Base-by-base conservation (phyloP, 2,888 invertebrate species). In the Mechanitis messenoides region DNA sequence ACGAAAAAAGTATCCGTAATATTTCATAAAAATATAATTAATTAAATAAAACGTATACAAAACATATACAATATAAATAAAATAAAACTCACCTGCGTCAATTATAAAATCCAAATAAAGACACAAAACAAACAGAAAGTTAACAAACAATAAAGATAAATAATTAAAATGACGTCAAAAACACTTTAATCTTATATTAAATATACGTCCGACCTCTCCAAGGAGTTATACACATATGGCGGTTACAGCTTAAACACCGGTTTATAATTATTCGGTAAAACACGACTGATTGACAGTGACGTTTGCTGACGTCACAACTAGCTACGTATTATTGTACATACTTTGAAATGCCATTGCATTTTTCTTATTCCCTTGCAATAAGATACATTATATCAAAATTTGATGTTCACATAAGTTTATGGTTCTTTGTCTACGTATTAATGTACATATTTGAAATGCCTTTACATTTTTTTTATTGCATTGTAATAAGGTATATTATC, bases 201-300 rank as follows among this genome's bases (percentile, higher is more conserved):
- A 50, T 11, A 6, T 61, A 69, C 84, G 80, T 74, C 78, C 74
- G 76, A 58, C 71, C 72, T 72, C 68, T 66, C 65, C 72, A 75
- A 73, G 71, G 75, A 61, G 70, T 73, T 66, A 64, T 68, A 69
- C 78, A 83, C 84, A 80, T 84, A 71, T 86, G 84, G 74, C 70
- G 73, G 74, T 68, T 71, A 70, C 71, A 69, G 66, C 66, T 65
- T 58, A 56, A 62, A 67, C 71, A 70, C 65, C 70, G 70, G 75
- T 74, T 76, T 77, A 77, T 75, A 68, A 70, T 70, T 69, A 70
- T 75, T 71, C 62, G 66, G 63, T 71, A 72, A 76, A 70, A 71
- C 64, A 66, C 68, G 61, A 69, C 61, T 66, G 64, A 63, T 56
- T 62, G 47, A 20, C 47, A 31, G 68, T 65, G 67, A 71, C 69